These are phyloP conservation scores for Pluvianellus socialis DNA, from an alignment of 2,113 vertebrate species.

Conservation along the genomic window DNA sequence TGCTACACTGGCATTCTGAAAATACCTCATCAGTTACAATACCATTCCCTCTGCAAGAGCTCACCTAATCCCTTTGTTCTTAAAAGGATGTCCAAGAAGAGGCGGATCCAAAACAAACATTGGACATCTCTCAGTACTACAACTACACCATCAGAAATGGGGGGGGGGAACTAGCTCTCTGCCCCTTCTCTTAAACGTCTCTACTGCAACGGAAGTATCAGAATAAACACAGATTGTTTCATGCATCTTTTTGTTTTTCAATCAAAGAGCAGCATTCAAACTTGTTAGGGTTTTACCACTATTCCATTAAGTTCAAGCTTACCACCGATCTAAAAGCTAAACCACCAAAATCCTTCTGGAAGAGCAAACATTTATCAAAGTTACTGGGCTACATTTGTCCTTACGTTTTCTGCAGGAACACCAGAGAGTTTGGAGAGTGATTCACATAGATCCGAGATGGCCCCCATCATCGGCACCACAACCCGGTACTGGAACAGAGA, in stretches of 20 bases:
- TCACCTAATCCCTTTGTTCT: not conserved
- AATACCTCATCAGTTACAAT: not conserved
- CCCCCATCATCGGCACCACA: slow-evolving; percentile 90
- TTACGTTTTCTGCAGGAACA: slow-evolving; percentile 89
- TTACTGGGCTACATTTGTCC: not conserved
- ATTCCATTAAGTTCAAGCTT: not conserved
- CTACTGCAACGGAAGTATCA: not conserved
- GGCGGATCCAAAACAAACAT: not conserved
- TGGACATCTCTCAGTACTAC: not conserved
- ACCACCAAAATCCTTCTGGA: not conserved
- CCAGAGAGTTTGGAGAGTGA: slow-evolving; percentile 87
- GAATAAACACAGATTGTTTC: not conserved
- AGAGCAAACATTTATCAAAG: not conserved
- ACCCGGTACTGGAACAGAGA: slow-evolving; percentile 83
- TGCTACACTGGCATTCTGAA: not conserved
- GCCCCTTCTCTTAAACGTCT: not conserved
- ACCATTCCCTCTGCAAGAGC: not conserved
- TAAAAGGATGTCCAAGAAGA: not conserved
- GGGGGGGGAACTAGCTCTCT: not conserved
- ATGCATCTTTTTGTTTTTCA: not conserved
- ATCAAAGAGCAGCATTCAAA: not conserved
- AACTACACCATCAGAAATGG: not conserved
- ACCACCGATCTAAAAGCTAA: not conserved
- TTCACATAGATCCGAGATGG: slow-evolving; percentile 88
- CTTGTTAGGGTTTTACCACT: not conserved